Conservation (phyloP, 2,113 vertebrate species). For the Rhadina sibilatrix region DNA sequence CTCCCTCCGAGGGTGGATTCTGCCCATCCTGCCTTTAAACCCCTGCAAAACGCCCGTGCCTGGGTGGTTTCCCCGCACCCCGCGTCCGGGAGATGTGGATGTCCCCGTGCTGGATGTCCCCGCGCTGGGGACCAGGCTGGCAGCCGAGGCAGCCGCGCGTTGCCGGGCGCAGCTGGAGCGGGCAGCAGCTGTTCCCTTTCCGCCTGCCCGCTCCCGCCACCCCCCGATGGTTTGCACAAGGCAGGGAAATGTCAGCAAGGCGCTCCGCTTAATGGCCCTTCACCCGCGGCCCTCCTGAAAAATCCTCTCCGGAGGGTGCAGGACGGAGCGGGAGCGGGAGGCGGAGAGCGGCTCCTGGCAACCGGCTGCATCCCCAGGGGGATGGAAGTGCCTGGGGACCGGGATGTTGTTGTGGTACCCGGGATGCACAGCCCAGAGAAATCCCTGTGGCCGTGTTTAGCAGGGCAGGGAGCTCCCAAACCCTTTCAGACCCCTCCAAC, state of each 20-base stretch:
- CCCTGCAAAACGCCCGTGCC: rapidly evolving
- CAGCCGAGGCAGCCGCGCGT: background rate
- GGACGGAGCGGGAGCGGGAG: background rate
- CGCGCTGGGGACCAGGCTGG: background rate
- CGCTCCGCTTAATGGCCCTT: background rate
- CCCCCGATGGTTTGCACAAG: background rate
- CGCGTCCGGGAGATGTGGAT: rapidly evolving
- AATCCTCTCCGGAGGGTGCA: background rate
- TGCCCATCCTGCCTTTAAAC: rapidly evolving
- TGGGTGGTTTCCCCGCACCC: rapidly evolving
- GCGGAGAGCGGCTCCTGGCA: background rate
- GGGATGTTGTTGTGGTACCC: rapidly evolving
- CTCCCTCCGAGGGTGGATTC: background rate
- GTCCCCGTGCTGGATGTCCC: background rate
- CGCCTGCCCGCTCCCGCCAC: background rate
- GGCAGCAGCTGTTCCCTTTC: background rate
- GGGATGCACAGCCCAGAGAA: background rate
- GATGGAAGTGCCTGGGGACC: rapidly evolving
- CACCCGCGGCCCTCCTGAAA: background rate
- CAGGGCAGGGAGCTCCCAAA: background rate
- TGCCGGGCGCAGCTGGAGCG: background rate
- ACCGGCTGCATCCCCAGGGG: background rate
- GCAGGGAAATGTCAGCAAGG: background rate
- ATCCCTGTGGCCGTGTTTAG: rapidly evolving
- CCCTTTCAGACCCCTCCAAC: background rate